These are phyloP conservation scores for Gerris buenoi DNA, from an alignment of 1,140 invertebrate genomes.

Conservation along the genomic window DNA sequence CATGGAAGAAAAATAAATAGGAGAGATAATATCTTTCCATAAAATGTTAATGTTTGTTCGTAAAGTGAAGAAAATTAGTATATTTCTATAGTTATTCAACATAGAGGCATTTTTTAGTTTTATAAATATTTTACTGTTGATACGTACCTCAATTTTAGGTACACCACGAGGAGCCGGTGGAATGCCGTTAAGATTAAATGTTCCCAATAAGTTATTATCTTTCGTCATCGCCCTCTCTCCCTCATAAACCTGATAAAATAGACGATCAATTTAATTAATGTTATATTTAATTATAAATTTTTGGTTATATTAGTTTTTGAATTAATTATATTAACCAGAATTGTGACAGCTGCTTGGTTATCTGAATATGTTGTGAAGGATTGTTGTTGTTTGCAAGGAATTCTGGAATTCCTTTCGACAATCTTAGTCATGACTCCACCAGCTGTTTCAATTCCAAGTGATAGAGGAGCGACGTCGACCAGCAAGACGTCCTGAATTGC, in stretches of 20 bases:
- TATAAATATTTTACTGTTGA: too few species aligned
- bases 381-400: constrained; percentile 45
- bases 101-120: too few species aligned
- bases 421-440: constrained; percentile 43
- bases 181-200: constrained; percentile 85
- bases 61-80: too few species aligned
- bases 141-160: constrained; percentile 82
- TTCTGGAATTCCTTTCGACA: constrained; percentile 42
- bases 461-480: constrained; percentile 37
- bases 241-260: constrained; percentile 47
- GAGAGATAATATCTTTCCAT: too few species aligned
- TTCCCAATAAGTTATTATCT: constrained; percentile 82
- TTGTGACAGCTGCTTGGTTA: constrained; percentile 60
- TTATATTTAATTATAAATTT: too few species aligned
- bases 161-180: constrained; percentile 88
- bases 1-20: too few species aligned
- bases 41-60: too few species aligned
- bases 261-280: too few species aligned
- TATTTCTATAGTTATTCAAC: too few species aligned
- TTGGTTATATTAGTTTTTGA: too few species aligned
- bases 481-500: constrained; percentile 37
- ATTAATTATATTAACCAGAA: too few species aligned
- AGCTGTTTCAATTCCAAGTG: constrained; percentile 29
- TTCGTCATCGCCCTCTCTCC: constrained; percentile 86
- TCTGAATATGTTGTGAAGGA: constrained; percentile 48